Evolutionary conservation across 2,797 vertebrate genomes (phyloP), one percentile per base, ranked within the genome.

Genomic region (Coluber constrictor): DNA sequence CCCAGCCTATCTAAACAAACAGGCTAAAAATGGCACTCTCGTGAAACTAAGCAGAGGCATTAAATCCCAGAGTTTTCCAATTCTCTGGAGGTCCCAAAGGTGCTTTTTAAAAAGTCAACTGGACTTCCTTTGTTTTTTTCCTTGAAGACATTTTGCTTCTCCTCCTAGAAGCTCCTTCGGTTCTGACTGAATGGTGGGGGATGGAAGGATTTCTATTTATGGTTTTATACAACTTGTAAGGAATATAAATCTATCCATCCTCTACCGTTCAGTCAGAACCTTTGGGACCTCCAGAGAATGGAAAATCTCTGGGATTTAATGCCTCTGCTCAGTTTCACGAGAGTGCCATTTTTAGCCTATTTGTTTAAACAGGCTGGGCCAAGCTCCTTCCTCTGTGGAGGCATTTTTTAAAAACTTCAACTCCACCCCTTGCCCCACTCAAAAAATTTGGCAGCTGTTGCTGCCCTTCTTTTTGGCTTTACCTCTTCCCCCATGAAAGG

Each of bases 321-420:
- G 90, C 91, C 90, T 74, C 90, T 32, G 23, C 18, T 20, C 89
- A 61, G 23, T 88, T 91, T 88, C 90, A n/a, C 20, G 29, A 15
- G 47, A 25, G 60, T n/a, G 18, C 74, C 87, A 32, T 63, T 91
- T 93, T 93, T 91, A 93, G 90, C 87, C 43, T 55, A 25, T 25
- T 89, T 87, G 92, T 93, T 93, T 93, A 91, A n/a, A 74, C 11
- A 51, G 87, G 87, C 16, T 25, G 59, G 32, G 60, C 29, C 1
- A 2, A 0, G 51, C n/a, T 37, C 51, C 70, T 89, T 91, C 60
- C 90, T 37, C 59, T 16, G 32, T 60, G 15, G 4, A 56, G 74
- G 11, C 57, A 7, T 74, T 55, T 37, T 63, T 90, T 60, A 60
- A 60, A 37, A 91, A 70, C 74, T 59, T 10, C 4, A 54, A 27